A percentile compares a stretch with the other conserved stretches of the same genome.
These are phyloP conservation scores for Tympanoctomys barrerae DNA, from an alignment of 2,797 vertebrate species.

Conservation along the genomic window DNA sequence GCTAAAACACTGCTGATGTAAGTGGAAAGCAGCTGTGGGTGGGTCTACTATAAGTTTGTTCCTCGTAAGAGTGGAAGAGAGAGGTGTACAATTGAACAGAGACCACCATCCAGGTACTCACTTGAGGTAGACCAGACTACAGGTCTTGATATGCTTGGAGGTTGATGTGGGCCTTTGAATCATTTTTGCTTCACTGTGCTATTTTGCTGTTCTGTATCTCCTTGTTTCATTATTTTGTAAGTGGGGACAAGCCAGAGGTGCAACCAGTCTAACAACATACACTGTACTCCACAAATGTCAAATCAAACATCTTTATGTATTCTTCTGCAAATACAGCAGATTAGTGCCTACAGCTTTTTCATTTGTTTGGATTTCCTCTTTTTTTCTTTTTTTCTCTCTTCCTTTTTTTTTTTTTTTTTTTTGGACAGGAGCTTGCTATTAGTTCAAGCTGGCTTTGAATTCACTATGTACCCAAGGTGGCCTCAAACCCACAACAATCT, in stretches of 20 bases:
- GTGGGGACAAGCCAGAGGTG: neutral
- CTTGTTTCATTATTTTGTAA: neutral
- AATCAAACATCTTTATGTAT: neutral
- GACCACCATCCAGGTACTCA: neutral
- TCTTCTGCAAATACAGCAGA: neutral
- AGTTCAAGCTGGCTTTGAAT: neutral
- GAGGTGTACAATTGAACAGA: neutral
- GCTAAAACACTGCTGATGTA: neutral
- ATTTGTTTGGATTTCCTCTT: neutral
- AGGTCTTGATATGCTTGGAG: neutral
- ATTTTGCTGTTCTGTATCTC: neutral
- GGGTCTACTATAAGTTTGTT: neutral
- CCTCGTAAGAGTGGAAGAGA: neutral
- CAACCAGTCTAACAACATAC: neutral
- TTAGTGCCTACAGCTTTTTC: neutral
- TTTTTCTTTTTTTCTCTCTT: no score
- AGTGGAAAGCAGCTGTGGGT: neutral
- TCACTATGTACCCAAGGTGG: neutral
- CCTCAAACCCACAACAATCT: neutral
- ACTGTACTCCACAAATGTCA: neutral
- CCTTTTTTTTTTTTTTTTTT: neutral
- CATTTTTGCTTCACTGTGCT: neutral
- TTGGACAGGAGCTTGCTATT: neutral
- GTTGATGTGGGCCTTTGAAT: neutral
- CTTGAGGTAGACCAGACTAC: neutral